Evolutionary conservation across 2,797 vertebrate species (phyloP), one percentile per base, ranked within the genome.

Genomic region (Harpagifer antarcticus): DNA sequence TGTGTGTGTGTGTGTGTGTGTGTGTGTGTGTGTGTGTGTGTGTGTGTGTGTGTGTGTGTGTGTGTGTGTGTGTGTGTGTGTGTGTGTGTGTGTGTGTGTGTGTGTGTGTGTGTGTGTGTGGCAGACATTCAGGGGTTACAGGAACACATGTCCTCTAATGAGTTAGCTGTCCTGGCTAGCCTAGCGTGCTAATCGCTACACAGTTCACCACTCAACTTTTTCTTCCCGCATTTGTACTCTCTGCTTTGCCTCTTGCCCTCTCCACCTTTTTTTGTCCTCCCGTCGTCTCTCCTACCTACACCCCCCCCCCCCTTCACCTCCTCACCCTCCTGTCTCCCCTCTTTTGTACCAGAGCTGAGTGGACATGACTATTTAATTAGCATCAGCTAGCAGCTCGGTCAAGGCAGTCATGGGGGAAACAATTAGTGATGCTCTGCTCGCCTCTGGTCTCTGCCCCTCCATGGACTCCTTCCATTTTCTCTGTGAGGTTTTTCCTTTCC

Each of bases 101-200:
- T 72, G 42, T 61, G 23, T 63, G 82, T 81, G 72, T 43, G 69
- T 43, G 67, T 52, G 40, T 72, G 42, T 61, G 23, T 63, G n/a
- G n/a, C n/a, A 50, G 78, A 70, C 78, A 37, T 84, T 64, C 40
- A 60, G 62, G 59, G 74, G 79, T 89, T 85, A 85, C 76, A 82
- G 77, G 82, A 90, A 92, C 90, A 92, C 84, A 83, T 93, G 92
- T 93, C 86, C 61, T 82, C 86, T 93, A 92, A 94, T 90, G 92
- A 92, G 77, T 82, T 79, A 71, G 71, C 89, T 72, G 88, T 83
- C 75, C 87, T 88, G 88, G 82, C 72, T 89, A 92, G 89, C 88
- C 88, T 91, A 87, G 86, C 90, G 88, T 91, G 81, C 86, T 92
- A 93, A 93, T 84, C 78, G 76, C 9, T 58, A 93, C 94, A 95